phyloP scores from a whole-genome alignment of 2,113 vertebrate genomes.

The Chauna torquata region DNA sequence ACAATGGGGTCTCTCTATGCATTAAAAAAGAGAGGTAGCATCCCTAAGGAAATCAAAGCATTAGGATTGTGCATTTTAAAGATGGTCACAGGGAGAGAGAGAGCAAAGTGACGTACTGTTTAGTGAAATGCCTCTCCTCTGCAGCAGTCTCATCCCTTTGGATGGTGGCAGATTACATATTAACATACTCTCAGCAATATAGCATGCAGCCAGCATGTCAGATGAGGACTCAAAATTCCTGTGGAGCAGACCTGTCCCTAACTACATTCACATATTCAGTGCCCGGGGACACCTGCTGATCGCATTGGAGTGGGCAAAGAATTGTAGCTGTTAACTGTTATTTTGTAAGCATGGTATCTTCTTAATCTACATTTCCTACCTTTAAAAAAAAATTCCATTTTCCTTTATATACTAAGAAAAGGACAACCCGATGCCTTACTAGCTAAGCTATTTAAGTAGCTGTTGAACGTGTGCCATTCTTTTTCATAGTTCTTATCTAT shows the following conservation, averaged over 20 bases:
- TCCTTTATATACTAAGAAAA: not conserved
- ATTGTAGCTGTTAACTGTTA: not conserved
- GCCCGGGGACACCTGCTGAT: not conserved
- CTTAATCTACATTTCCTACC: not conserved
- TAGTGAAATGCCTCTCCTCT: not conserved
- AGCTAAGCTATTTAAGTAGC: not conserved
- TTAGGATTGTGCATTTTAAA: not conserved
- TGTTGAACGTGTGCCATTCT: not conserved
- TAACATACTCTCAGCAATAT: not conserved
- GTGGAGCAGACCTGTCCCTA: not conserved
- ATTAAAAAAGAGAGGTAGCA: not conserved
- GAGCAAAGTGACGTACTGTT: not conserved
- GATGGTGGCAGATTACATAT: not conserved
- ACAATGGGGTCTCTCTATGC: not conserved
- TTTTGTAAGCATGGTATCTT: not conserved
- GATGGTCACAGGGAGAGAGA: not conserved
- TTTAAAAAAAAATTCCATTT: not conserved
- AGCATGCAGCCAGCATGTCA: not conserved
- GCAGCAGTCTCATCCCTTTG: not conserved
- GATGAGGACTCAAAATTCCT: not conserved
- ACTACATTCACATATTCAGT: not conserved
- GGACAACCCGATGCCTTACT: not conserved
- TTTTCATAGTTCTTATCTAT: not conserved
- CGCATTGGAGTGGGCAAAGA: not conserved
- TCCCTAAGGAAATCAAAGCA: not conserved